Evolutionary conservation across 2,888 invertebrate species (phyloP), one percentile per base, ranked within the genome.

Genomic region (Neoascia interrupta): DNA sequence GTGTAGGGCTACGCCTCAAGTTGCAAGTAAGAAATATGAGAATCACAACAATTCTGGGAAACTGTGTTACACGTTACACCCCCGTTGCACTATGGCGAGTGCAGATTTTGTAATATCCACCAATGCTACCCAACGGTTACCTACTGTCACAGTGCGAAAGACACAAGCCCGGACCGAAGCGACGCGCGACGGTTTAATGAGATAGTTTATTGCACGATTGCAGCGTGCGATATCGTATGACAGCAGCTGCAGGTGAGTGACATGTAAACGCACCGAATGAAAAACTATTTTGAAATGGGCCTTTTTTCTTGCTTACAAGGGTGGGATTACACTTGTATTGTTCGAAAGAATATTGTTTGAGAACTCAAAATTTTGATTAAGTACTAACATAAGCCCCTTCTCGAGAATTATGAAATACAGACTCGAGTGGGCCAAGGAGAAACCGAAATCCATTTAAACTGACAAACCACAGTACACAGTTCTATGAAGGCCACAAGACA

Each of bases 171-270:
- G 58, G 45, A 54, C 34, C 49, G 51, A 51, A 34, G 8, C 60
- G 37, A 53, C 53, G 58, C 28, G 6, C 58, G 70, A 53, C 28
- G 54, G 51, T 73, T 66, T 73, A 79, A 73, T 79, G 79, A 79
- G 79, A 73, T 79, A 56, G 79, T 79, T 79, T 79, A 79, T 73
- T 73, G 79, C 79, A 79, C 79, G 73, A 79, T 79, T 79, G 72
- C 79, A 68, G 47, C 73, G 66, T 56, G 26, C 61, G 61, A 79
- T 79, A 79, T 79, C 61, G 39, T 45, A 61, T 79, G 68, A 73
- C 79, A 68, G 43, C 21, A 41, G 36, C 66, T 54, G 47, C 66
- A 73, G 73, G 79, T 73, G 79, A 73, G 49, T 79, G 79, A 79
- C 73, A 68, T 73, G 66, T 43, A 61, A 61, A 56, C 53, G 54